Evolutionary conservation across 2,113 vertebrate species (phyloP).

Genomic region (Atractosteus spatula): DNA sequence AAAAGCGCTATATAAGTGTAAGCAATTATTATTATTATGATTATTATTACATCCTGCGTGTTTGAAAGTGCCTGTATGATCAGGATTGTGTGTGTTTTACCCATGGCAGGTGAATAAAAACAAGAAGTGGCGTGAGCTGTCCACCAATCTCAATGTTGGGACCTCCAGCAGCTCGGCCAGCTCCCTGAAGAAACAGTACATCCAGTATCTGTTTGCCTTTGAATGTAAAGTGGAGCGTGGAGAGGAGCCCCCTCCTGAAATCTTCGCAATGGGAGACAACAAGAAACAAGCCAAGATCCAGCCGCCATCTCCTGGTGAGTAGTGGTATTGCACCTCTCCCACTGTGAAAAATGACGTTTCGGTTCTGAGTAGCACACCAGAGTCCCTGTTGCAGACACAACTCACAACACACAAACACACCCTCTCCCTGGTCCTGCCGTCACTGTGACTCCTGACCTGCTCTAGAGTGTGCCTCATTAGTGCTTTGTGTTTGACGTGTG

Average conservation of each 20-base stretch:
- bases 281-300: constrained; percentile 95
- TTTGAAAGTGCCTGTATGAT: neutral
- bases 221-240: constrained; percentile 94
- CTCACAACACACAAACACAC: constrained; percentile 8
- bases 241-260: constrained; percentile 88
- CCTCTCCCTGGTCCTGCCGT: neutral
- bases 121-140: constrained; percentile 95
- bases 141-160: constrained; percentile 80
- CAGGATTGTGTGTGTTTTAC: neutral
- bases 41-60: neutral
- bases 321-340: constrained; percentile 27
- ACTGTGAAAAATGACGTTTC: neutral
- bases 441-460: too few species aligned
- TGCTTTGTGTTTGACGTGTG: too few species aligned
- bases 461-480: too few species aligned
- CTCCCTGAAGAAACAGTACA: constrained; percentile 95
- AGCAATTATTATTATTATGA: too few species aligned
- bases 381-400: neutral
- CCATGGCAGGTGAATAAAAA: constrained; percentile 89
- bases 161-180: constrained; percentile 92
- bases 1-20: too few species aligned
- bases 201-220: constrained; percentile 94
- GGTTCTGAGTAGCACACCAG: neutral
- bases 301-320: constrained; percentile 92
- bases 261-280: constrained; percentile 78